Evolutionary conservation across 2,797 vertebrate genomes (phyloP), one percentile per base, ranked within the genome.

Genomic region (Galaxias olidus): DNA sequence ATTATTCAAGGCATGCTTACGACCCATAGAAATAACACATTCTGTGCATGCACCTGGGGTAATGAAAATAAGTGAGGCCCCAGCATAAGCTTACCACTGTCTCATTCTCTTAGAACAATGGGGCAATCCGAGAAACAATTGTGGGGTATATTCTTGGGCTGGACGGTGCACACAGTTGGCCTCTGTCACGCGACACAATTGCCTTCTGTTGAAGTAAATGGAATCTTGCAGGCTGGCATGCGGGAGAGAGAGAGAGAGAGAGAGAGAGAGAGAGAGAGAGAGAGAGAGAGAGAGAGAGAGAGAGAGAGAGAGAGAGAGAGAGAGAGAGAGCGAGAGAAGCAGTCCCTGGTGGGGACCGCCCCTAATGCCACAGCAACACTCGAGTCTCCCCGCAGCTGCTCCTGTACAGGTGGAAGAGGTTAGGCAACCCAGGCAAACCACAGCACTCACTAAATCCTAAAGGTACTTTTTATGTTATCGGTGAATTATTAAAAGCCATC

Each of bases 1-100:
- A 87, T 87, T 85, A 88, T 89, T 86, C 67, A 86, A 73, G 49
- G 65, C 8, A 66, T 51, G 59, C 73, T 68, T 73, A 65, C 59
- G 72, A 79, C 63, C 68, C 46, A 50, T 69, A 79, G 77, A 76
- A 74, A 72, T 66, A 65, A 84, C 76, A 67, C 63, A 55, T 73
- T 68, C 49, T 75, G 64, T 62, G 64, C 48, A 68, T 17, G 71
- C 43, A 30, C 61, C 49, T 5, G 0, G 46, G 57, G 68, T 68
- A 77, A 68, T 52, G 1, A 45, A 62, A 55, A 59, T 41, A 67
- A 59, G 44, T 44, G 57, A 53, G 69, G 46, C 61, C 71, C 60
- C 63, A 66, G 44, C 20, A 46, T 58, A 45, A 72, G 71, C 57
- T 60, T 63, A 58, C 68, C 70, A 65, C 4, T 14, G 57, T 49